Evolutionary conservation across 2,888 invertebrate genomes (phyloP).

Genomic region (Thalpophila matura): DNA sequence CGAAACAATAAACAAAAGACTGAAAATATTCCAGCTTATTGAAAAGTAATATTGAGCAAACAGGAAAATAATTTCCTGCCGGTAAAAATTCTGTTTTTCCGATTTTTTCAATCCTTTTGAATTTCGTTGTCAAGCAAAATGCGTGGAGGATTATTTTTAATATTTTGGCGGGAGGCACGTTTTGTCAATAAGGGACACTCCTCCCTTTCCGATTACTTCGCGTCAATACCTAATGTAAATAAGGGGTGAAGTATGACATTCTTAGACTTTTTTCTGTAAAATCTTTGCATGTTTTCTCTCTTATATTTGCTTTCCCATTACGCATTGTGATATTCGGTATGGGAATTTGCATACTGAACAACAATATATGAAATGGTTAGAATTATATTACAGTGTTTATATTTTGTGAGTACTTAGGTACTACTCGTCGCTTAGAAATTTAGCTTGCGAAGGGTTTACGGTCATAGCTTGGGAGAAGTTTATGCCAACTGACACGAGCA

Average conservation of each 20-base stretch:
- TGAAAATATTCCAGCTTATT: constrained; percentile 38
- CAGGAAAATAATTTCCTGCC: constrained; percentile 56
- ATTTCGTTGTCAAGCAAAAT: constrained; percentile 68
- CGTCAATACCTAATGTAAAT: constrained; percentile 83
- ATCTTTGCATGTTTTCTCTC: constrained; percentile 57
- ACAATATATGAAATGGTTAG: constrained; percentile 8
- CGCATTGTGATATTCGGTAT: constrained; percentile 47
- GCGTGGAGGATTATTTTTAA: constrained; percentile 78
- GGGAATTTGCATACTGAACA: constrained; percentile 43
- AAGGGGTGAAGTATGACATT: constrained; percentile 73
- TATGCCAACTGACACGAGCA: too few species aligned
- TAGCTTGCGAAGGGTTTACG: too few species aligned
- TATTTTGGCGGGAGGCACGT: constrained; percentile 82
- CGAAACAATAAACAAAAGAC: constrained; percentile 13
- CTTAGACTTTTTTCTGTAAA: constrained; percentile 63
- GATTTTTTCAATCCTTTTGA: constrained; percentile 66
- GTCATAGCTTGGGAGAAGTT: too few species aligned
- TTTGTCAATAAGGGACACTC: constrained; percentile 84
- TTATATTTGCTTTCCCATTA: constrained; percentile 68
- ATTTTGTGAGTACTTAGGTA: constrained; percentile 3
- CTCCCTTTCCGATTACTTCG: constrained; percentile 82
- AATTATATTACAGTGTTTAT: neutral
- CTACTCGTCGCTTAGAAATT: neutral
- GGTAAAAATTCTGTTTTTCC: constrained; percentile 30
- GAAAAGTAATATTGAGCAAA: constrained; percentile 54